These are phyloP conservation scores for Corapipo altera DNA, from an alignment of 2,113 vertebrate species.

Conservation along the genomic window DNA sequence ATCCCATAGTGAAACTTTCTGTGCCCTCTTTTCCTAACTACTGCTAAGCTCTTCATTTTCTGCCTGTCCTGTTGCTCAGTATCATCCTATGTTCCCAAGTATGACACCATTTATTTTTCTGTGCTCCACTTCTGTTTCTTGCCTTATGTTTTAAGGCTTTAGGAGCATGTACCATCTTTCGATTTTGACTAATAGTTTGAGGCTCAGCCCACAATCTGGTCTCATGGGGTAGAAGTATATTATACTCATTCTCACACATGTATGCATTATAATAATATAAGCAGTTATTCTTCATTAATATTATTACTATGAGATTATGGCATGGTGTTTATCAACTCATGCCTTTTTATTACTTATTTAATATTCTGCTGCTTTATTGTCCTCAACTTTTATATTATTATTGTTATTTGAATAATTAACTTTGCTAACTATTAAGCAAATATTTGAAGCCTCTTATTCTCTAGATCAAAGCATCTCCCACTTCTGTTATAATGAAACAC, in stretches of 20 bases:
- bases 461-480: conserved; percentile 30
- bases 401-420: conserved; percentile 42
- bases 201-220: neutral
- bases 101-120: neutral
- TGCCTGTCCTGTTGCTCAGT: neutral
- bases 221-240: neutral
- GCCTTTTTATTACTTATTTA: neutral
- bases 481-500: conserved; percentile 44
- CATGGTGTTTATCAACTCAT: neutral
- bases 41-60: neutral
- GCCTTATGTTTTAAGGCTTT: neutral
- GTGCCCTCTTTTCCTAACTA: neutral
- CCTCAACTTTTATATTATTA: neutral
- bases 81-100: neutral
- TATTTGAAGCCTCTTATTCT: conserved; percentile 28
- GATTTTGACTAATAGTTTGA: neutral
- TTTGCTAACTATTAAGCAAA: conserved; percentile 22
- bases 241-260: neutral
- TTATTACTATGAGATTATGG: neutral
- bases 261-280: neutral
- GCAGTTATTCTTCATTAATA: neutral
- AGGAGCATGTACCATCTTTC: neutral
- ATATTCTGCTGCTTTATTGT: conserved; percentile 1
- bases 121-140: neutral
- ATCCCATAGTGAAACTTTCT: neutral